Percentiles rank a stretch among this genome's conserved stretches.
Conservation (phyloP, 2,113 vertebrate species). For the Machaerirhynchus nigripectus region DNA sequence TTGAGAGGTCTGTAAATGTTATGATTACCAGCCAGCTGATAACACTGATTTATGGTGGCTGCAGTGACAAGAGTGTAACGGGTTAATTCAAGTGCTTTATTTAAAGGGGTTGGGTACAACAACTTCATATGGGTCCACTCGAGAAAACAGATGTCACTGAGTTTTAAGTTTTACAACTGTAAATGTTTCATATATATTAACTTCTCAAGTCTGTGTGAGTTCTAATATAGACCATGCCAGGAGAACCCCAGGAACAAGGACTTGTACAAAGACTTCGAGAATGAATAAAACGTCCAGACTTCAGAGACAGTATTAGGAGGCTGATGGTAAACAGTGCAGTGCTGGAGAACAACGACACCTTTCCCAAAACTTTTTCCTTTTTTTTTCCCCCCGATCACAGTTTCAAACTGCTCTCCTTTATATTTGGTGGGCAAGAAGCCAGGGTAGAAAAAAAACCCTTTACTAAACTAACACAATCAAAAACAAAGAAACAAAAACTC, state of each 20-base stretch:
- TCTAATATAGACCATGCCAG: not conserved
- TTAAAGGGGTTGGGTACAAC: not conserved
- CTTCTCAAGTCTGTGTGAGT: not conserved
- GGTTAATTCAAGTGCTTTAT: slow-evolving; percentile 1
- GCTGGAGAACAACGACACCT: not conserved
- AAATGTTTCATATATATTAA: not conserved
- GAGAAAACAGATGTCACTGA: not conserved
- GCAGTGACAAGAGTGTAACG: not conserved
- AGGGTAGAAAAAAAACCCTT: not conserved
- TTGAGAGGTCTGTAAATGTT: slow-evolving; percentile 21
- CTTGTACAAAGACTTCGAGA: not conserved
- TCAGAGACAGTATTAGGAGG: not conserved
- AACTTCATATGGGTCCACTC: not conserved
- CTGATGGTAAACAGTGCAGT: not conserved
- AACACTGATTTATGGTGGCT: not conserved
- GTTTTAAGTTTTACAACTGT: not conserved
- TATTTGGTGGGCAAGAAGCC: not conserved
- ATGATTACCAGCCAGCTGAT: not conserved
- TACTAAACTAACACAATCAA: not conserved
- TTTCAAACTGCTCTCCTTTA: not conserved
- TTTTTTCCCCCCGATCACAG: not conserved
- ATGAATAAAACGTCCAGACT: not conserved
- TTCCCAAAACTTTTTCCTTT: not conserved
- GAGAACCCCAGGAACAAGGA: not conserved
- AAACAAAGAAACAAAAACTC: not conserved